phyloP scores from a whole-genome alignment of 2,113 vertebrate genomes.

The Mobula hypostoma region DNA sequence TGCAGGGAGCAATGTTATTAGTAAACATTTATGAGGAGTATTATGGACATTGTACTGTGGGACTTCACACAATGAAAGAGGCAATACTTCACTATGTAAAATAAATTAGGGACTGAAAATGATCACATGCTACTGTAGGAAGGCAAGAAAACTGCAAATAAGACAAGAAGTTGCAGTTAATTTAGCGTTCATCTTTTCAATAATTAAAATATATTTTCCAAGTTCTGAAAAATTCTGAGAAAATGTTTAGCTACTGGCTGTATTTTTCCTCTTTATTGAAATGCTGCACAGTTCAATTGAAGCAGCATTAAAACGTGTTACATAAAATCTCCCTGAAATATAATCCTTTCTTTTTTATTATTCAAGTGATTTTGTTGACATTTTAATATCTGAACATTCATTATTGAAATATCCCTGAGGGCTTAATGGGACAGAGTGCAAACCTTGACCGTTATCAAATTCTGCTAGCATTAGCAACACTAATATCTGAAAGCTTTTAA shows the following conservation, averaged over 20 bases:
- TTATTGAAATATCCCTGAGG: background rate
- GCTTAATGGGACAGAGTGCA: background rate
- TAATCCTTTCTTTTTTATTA: background rate
- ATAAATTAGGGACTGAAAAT: constrained; percentile 15
- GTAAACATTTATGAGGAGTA: background rate
- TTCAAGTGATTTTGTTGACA: background rate
- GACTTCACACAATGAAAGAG: background rate
- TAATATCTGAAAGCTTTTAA: background rate
- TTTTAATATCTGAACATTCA: constrained; percentile 32
- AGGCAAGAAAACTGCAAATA: background rate
- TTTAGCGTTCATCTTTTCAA: background rate
- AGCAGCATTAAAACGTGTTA: background rate
- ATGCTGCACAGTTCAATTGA: background rate
- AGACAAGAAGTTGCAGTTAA: background rate
- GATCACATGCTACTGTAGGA: background rate
- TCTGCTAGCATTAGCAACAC: background rate
- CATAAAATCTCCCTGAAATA: background rate
- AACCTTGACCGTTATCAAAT: background rate
- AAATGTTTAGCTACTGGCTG: background rate
- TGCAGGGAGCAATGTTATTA: background rate
- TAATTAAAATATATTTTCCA: background rate
- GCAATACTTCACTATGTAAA: background rate
- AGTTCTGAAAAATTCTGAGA: background rate
- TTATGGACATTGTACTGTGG: background rate
- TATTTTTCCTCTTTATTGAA: background rate